A percentile compares a stretch with the other conserved stretches of the same genome.
These are phyloP conservation scores for Myripristis jacobus DNA, from an alignment of 2,797 vertebrate species.

Conservation along the genomic window DNA sequence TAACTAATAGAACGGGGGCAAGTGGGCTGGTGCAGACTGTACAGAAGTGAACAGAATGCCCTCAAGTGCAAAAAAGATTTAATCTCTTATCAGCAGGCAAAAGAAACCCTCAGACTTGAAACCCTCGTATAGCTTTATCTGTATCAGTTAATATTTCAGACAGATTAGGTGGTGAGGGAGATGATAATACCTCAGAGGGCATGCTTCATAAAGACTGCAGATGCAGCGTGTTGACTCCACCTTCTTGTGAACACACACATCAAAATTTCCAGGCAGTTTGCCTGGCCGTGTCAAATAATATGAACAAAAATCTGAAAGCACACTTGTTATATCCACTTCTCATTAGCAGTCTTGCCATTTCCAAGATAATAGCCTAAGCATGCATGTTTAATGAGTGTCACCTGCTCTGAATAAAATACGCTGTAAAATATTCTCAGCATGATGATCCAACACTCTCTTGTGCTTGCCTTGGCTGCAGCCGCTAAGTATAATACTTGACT, in stretches of 20 bases:
- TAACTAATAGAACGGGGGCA: conserved; percentile 62
- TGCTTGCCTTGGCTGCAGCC: conserved; percentile 10
- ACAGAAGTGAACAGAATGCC: conserved; percentile 35
- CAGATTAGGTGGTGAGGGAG: conserved; percentile 32
- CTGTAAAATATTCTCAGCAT: conserved; percentile 15
- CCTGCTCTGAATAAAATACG: conserved; percentile 47
- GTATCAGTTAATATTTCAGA: conserved; percentile 43
- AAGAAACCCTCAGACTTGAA: conserved; percentile 20
- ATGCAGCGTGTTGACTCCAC: conserved; percentile 20
- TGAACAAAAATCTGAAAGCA: conserved; percentile 4
- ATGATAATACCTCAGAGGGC: conserved; percentile 26
- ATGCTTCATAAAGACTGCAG: conserved; percentile 6
- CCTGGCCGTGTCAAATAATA: conserved; percentile 1
- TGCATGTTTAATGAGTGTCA: conserved; percentile 53
- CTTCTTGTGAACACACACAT: conserved; percentile 6
- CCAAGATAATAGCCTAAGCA: conserved; percentile 38
- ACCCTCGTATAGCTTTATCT: conserved; percentile 25
- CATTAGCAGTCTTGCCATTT: conserved; percentile 17
- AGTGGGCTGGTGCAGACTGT: conserved; percentile 37
- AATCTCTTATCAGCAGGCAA: conserved; percentile 42
- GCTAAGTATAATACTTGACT: conserved; percentile 7
- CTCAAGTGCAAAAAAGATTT: conserved; percentile 38
- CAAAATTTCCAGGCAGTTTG: background rate
- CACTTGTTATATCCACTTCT: conserved; percentile 24
- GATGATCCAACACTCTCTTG: conserved; percentile 4